Conservation (phyloP, 2,888 invertebrate species). For the Polydrusus cervinus region DNA sequence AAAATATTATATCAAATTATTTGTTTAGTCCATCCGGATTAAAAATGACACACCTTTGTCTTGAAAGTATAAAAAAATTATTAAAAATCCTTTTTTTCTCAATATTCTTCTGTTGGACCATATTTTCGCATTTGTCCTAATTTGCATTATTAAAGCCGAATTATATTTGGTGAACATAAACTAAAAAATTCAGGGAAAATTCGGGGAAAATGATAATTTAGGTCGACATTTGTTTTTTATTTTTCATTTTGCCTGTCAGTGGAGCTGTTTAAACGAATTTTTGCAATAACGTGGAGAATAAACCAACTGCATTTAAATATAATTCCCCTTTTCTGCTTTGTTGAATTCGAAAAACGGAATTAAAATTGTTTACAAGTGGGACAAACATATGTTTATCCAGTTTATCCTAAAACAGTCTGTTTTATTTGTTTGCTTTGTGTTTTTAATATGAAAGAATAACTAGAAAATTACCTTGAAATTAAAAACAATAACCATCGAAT, state of each 20-base stretch:
- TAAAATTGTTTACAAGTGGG: constrained; percentile 7
- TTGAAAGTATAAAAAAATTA: not conserved
- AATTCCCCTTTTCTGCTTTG: constrained; percentile 17
- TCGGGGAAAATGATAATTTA: constrained; percentile 27
- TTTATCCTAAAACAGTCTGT: not conserved
- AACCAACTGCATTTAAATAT: constrained; percentile 27
- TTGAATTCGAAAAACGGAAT: constrained; percentile 8
- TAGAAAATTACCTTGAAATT: no score
- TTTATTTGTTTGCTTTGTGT: not conserved
- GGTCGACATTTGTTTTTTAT: constrained; percentile 39
- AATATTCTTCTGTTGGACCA: not conserved
- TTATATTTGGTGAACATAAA: constrained; percentile 28
- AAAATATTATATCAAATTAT: no score
- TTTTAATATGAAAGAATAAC: no score
- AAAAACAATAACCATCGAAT: no score
- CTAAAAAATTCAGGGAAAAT: constrained; percentile 20
- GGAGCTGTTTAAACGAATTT: constrained; percentile 15
- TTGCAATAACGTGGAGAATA: constrained; percentile 16
- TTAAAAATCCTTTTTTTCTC: not conserved
- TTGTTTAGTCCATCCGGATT: no score
- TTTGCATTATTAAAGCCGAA: constrained; percentile 31
- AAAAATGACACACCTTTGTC: no score
- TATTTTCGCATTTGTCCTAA: not conserved
- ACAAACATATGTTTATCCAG: not conserved
- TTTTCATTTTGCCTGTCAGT: constrained; percentile 26